Base-by-base conservation (phyloP, 2,888 invertebrate species). In the Apotomis capreana region DNA sequence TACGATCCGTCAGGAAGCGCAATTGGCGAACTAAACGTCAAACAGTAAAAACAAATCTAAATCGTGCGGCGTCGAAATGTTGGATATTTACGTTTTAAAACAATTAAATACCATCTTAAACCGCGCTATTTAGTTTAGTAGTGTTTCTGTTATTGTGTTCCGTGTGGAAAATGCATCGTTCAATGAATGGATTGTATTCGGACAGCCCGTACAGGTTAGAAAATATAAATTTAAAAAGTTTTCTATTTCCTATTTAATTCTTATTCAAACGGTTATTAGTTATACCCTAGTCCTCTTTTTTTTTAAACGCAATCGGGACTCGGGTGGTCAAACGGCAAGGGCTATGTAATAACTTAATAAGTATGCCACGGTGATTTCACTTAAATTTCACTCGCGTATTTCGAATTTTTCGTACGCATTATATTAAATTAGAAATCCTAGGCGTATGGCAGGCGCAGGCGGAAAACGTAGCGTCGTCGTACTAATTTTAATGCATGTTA, bases 141-240 rank as follows among this genome's bases (percentile, higher is more conserved):
- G 80, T 82, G 80, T 74, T 79, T 76, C 12, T 49, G 26, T 65
- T 78, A 74, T 74, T 75, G 76, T 74, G 78, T 77, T 77, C 63
- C 44, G 74, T 76, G 79, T 78, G 71, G 71, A 88, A 81, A 82
- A 93, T 93, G 92, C 91, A 89, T 82, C 85, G 88, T 68, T 83
- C 86, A 36, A 87, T 91, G 83, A 91, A 92, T 77, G 91, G 92
- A 74, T 82, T 92, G n/a, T 92, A 91, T 77, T 88, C 89, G 0
- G 92, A 92, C 75, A 76, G 82, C 54, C 84, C 86, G 52, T 91
- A 91, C 92, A 93, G 93, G 93, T 93, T 91, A 91, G 89, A 85
- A 79, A 73, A 74, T 64, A 73, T 68, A 74, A 54, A 57, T 65
- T 68, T 61, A 65, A 68, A 67, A 62, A 52, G 51, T 68, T 13